Evolutionary conservation across 2,113 vertebrate genomes (phyloP), one percentile per base, ranked within the genome.

Genomic region (Pan paniscus): DNA sequence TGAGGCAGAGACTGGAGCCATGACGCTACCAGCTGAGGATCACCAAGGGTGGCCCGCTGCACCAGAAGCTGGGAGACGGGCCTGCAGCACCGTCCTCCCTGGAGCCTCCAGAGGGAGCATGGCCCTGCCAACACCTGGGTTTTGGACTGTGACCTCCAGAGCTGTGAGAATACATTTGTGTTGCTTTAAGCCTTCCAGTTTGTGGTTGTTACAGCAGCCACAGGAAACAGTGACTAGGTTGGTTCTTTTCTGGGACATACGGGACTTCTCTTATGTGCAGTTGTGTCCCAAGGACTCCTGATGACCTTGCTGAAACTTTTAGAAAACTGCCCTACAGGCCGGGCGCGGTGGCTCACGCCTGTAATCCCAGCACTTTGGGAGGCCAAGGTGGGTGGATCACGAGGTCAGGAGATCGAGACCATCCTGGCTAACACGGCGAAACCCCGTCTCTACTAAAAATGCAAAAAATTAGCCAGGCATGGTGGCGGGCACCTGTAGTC

Each of bases 31-130:
- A 25, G 55, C 81, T 1, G 3, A 57, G 81, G 40, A 25, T 1
- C 0, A 0, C 6, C 18, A 3, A 40, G 70, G 43, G 32, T 12
- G 38, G 18, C 46, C 18, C 2, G n/a, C 30, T 14, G 23, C 32
- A 3, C 8, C 32, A 13, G 78, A 48, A 32, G 57, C 76, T 22
- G 27, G 72, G 75, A 72, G 48, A 10, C 35, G 3, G 23, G n/a
- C 87, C 32, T 14, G 43, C 55, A 18, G 14, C 13, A 8, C 30
- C 11, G 6, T 38, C 43, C 59, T 18, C 72, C 52, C 16, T 2
- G 2, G 61, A 79, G 23, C 22, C 22, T 64, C 72, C 30, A 5
- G 93, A 46, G 67, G 70, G 76, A 23, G 43, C 0, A 6, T 6
- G 2, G 3, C 11, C 48, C n/a, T 9, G n/a, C 13, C 6, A 17